Evolutionary conservation across 2,888 invertebrate species (phyloP).

Genomic region (Zhengitettix transpicula): DNA sequence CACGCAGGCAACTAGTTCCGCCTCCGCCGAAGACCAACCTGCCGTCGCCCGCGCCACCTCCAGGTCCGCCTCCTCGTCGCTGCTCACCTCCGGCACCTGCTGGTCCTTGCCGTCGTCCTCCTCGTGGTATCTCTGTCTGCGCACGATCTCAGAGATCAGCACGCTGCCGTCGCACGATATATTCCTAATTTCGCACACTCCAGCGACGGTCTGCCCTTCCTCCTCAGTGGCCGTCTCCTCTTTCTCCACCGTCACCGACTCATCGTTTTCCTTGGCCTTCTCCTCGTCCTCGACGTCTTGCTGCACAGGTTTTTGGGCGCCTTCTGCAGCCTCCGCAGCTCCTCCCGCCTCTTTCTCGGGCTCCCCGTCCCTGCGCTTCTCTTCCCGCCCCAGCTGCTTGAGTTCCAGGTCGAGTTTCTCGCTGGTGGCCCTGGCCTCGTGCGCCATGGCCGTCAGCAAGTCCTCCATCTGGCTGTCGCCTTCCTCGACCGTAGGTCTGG

Average conservation of each 20-base stretch:
- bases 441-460: constrained; percentile 52
- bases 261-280: constrained; percentile 20
- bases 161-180: neutral
- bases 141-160: neutral
- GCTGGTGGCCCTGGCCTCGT: constrained; percentile 59
- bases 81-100: neutral
- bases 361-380: constrained; percentile 17
- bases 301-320: constrained; percentile 28
- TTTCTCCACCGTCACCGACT: constrained; percentile 16
- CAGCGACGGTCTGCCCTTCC: neutral
- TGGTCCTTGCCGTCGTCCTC: neutral
- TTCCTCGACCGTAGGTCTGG: neutral
- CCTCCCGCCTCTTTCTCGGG: constrained; percentile 16
- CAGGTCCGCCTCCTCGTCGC: constrained; percentile 1
- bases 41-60: neutral
- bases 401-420: constrained; percentile 38
- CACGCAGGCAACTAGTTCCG: neutral
- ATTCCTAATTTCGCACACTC: neutral
- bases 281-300: constrained; percentile 10
- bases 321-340: constrained; percentile 21
- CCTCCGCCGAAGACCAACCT: neutral
- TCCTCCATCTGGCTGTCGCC: constrained; percentile 46
- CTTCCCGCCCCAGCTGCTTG: constrained; percentile 15
- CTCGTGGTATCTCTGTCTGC: neutral
- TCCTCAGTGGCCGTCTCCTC: constrained; percentile 14